A percentile compares a stretch with the other conserved stretches of the same genome.
Evolutionary conservation across 2,797 vertebrate species (phyloP).

Genomic region (Numenius phaeopus): DNA sequence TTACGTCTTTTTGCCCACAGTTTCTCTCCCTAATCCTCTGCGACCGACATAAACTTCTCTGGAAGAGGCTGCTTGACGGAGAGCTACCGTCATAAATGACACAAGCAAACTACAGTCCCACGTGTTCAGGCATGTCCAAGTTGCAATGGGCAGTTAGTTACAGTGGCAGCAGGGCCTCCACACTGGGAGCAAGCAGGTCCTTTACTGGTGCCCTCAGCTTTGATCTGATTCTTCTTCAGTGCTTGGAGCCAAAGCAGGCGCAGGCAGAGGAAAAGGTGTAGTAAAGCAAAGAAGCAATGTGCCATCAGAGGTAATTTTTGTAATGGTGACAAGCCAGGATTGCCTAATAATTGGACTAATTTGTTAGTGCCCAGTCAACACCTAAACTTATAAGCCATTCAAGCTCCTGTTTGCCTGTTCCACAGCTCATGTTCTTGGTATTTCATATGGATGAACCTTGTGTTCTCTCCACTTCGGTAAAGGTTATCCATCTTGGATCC

Average conservation of each 20-base stretch:
- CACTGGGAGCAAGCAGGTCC: not conserved
- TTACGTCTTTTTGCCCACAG: not conserved
- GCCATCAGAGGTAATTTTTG: not conserved
- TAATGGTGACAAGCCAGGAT: not conserved
- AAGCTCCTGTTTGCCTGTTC: not conserved
- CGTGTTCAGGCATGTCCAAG: fast-evolving
- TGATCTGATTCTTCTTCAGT: not conserved
- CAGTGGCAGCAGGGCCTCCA: fast-evolving
- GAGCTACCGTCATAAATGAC: not conserved
- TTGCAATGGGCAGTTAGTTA: not conserved
- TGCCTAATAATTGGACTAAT: not conserved
- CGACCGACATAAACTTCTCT: not conserved
- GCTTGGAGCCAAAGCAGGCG: not conserved
- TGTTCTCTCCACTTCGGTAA: not conserved
- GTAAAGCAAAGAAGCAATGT: not conserved
- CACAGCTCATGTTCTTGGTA: not conserved
- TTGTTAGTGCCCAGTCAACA: not conserved
- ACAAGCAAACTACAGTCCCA: not conserved
- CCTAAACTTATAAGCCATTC: not conserved
- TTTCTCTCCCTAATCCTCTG: not conserved
- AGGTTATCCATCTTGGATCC: not conserved
- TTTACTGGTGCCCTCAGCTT: not conserved
- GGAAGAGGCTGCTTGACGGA: not conserved
- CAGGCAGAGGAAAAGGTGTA: not conserved
- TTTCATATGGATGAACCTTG: not conserved